Conservation (phyloP, 2,888 invertebrate genomes). For the Cerastoderma edule region DNA sequence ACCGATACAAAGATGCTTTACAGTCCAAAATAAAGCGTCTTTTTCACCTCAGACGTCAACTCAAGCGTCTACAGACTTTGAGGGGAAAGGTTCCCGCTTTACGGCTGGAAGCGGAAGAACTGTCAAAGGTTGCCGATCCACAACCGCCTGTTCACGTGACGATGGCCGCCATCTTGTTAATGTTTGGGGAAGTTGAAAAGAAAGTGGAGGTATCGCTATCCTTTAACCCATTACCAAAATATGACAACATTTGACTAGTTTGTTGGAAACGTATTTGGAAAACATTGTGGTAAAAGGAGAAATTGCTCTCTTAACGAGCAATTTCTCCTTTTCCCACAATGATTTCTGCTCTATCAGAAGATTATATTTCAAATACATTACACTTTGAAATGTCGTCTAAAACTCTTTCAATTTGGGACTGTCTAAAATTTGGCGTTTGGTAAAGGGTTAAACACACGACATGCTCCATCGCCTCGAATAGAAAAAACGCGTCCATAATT, state of each 20-base stretch:
- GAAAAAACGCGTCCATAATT: too few relatives aligned
- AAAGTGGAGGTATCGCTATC: conserved; percentile 33
- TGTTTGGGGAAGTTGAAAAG: conserved; percentile 47
- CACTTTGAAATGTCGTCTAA: too few relatives aligned
- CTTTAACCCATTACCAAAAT: background rate
- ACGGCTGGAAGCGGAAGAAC: conserved; percentile 29
- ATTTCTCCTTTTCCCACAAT: background rate
- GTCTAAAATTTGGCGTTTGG: too few relatives aligned
- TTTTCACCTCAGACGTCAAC: conserved; percentile 39
- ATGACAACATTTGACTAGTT: background rate
- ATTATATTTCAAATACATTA: background rate
- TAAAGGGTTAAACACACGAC: too few relatives aligned
- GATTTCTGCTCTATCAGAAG: background rate
- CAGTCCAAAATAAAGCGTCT: conserved; percentile 31
- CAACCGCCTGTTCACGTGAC: conserved; percentile 47
- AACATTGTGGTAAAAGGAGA: background rate
- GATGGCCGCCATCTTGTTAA: conserved; percentile 40
- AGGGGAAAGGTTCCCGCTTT: conserved; percentile 33
- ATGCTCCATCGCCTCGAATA: too few relatives aligned
- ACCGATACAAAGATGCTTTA: conserved; percentile 40
- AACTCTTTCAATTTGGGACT: too few relatives aligned
- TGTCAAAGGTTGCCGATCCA: conserved; percentile 26
- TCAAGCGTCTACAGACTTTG: conserved; percentile 32
- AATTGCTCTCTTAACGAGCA: background rate
- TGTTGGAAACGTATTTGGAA: background rate